Evolutionary conservation across 2,888 invertebrate species (phyloP), one percentile per base, ranked within the genome.

Genomic region (Yponomeuta cagnagella): DNA sequence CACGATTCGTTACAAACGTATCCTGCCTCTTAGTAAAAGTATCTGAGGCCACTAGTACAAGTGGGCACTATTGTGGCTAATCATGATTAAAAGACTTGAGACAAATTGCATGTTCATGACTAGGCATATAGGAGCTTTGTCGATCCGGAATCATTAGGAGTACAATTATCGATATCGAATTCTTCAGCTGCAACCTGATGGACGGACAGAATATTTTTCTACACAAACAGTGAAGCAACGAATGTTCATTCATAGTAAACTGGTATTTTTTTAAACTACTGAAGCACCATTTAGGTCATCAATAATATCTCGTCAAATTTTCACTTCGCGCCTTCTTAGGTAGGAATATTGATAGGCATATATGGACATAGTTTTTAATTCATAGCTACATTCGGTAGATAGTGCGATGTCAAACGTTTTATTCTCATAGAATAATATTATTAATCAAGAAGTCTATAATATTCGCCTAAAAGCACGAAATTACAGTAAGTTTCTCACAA

Each of bases 31-130:
- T 31, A 48, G 68, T 68, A 48, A 63, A 70, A 83, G 81, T 83
- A 82, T 82, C 84, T 86, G 85, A 82, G 86, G 82, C 85, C 84
- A 88, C 87, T 88, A 87, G 88, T 86, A 86, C 87, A 84, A 87
- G 86, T 84, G 85, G 85, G 80, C 81, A 82, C 87, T 84, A 90
- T 92, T 92, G 92, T 91, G 90, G 90, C 90, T 90, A 90, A 92
- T 91, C 92, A 92, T 90, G 91, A 92, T 92, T 88, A 92, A 91
- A 91, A 88, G 92, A 88, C 87, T 89, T 89, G 89, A 90, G 90
- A 91, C 90, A 92, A 92, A 92, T 93, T 93, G 92, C 92, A 88
- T 89, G 88, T 78, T 86, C 92, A 81, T 93, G 92, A 93, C 92
- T 92, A 87, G 86, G 92, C 92, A 93, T 86, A 58, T 58, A 82